Conservation (phyloP, 2,888 invertebrate species). For the Phaedon cochleariae region DNA sequence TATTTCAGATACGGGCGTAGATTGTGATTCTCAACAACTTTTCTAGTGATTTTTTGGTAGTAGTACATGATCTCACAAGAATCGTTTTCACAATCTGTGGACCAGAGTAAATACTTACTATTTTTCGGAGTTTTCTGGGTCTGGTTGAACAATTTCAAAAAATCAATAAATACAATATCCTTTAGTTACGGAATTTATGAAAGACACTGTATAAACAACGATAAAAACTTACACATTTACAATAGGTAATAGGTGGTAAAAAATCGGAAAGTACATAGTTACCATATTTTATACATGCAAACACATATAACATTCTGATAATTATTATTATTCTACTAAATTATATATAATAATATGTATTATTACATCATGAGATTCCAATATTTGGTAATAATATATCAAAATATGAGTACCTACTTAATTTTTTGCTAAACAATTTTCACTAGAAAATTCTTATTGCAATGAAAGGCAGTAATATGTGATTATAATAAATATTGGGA, state of each 20-base stretch:
- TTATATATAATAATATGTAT: not conserved
- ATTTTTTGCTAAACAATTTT: conserved; percentile 7
- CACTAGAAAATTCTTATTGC: conserved; percentile 13
- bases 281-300: not conserved
- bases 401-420: conserved; percentile 18
- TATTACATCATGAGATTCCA: not conserved
- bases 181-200: not conserved
- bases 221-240: not conserved
- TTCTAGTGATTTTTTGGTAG: too few relatives aligned
- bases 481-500: not conserved
- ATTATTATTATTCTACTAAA: not conserved
- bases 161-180: not conserved
- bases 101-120: too few relatives aligned
- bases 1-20: too few relatives aligned
- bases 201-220: not conserved
- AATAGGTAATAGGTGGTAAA: not conserved
- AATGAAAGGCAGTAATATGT: not conserved
- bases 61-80: too few relatives aligned
- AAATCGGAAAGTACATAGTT: not conserved
- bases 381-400: conserved; percentile 20
- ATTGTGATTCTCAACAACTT: too few relatives aligned
- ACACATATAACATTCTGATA: not conserved
- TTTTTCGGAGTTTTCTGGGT: too few relatives aligned
- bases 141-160: too few relatives aligned
- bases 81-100: too few relatives aligned